phyloP scores from a whole-genome alignment of 2,888 invertebrate genomes.

The Cerastis rubricosa region DNA sequence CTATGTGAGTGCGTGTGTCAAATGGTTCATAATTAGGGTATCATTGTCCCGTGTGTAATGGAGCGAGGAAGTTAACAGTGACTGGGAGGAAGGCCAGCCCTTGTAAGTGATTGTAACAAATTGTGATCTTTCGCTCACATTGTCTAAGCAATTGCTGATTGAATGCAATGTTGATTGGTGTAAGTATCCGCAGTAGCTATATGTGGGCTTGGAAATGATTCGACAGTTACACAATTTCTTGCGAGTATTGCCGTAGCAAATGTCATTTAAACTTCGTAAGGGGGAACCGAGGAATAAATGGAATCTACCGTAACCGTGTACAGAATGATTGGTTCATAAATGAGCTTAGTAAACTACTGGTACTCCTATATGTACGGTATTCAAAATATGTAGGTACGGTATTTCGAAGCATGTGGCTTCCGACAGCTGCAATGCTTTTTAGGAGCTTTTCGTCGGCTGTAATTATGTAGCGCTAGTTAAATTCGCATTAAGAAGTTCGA shows the following conservation, averaged over 20 bases:
- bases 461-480: conserved; percentile 39
- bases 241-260: conserved; percentile 58
- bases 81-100: conserved; percentile 73
- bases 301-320: conserved; percentile 31
- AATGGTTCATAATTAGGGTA: conserved; percentile 89
- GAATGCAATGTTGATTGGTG: conserved; percentile 58
- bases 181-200: conserved; percentile 65
- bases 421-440: conserved; percentile 1
- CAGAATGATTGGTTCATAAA: conserved; percentile 35
- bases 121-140: conserved; percentile 84
- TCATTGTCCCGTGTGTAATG: conserved; percentile 87
- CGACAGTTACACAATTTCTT: conserved; percentile 69
- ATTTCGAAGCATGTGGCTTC: conserved; percentile 6
- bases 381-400: background rate
- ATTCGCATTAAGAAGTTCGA: conserved; percentile 54
- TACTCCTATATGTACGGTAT: background rate
- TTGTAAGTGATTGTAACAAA: conserved; percentile 87
- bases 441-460: conserved; percentile 21
- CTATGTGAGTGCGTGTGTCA: conserved; percentile 82
- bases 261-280: conserved; percentile 43
- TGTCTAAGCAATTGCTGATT: conserved; percentile 64
- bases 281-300: conserved; percentile 26
- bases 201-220: conserved; percentile 83
- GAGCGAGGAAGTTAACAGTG: conserved; percentile 76
- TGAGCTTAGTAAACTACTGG: conserved; percentile 14